These are phyloP conservation scores for Siniperca knerii DNA, from an alignment of 2,113 vertebrate genomes.

Conservation along the genomic window DNA sequence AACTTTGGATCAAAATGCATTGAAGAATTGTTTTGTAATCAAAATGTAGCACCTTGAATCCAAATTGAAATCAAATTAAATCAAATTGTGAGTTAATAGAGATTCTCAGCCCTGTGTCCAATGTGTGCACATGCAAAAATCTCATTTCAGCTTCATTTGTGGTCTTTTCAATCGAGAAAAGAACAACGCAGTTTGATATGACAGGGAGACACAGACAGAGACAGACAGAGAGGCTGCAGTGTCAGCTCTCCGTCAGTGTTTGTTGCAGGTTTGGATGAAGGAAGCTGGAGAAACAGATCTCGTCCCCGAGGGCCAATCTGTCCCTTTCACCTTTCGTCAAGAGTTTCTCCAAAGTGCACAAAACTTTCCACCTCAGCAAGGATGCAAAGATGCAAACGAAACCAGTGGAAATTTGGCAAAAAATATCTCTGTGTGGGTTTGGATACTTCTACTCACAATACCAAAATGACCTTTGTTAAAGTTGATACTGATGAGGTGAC, in stretches of 20 bases:
- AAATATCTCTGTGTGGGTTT: conserved; percentile 21
- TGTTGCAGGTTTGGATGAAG: conserved; percentile 19
- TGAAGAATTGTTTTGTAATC: background rate
- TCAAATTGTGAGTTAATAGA: background rate
- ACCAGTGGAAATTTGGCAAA: conserved; percentile 38
- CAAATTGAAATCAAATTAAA: background rate
- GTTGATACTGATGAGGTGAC: background rate
- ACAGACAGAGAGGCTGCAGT: conserved; percentile 25
- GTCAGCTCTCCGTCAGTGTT: conserved; percentile 34
- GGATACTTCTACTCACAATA: background rate
- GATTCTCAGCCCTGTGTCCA: background rate
- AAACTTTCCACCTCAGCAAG: conserved; percentile 30
- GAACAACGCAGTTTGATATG: background rate
- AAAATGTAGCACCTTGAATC: background rate
- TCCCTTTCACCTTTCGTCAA: conserved; percentile 59
- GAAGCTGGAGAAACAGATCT: conserved; percentile 45
- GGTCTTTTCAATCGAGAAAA: background rate
- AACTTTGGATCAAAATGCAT: background rate
- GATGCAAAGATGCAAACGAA: conserved; percentile 21
- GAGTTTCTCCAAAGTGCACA: conserved; percentile 27
- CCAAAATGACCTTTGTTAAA: conserved; percentile 4
- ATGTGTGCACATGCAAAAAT: too few species aligned
- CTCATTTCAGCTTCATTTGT: background rate
- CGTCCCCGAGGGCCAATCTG: conserved; percentile 39
- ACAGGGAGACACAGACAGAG: conserved; percentile 5